Conservation (phyloP, 2,888 invertebrate species). For the Torymus texanus region DNA sequence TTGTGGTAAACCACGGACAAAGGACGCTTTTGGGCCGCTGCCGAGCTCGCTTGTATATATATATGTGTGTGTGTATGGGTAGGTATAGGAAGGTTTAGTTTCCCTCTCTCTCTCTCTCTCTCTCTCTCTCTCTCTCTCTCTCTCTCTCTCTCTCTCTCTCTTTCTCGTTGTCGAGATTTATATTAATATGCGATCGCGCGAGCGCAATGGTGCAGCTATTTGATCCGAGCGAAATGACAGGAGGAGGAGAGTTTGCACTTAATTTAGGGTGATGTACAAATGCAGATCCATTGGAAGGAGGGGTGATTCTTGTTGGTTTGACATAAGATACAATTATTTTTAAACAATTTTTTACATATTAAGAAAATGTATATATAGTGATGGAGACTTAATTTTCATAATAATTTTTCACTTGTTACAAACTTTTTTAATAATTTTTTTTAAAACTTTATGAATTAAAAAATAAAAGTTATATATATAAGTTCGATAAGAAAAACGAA, state of each 20-base stretch:
- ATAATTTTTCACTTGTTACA: too few relatives aligned
- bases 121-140: slow-evolving; percentile 4
- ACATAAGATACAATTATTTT: too few relatives aligned
- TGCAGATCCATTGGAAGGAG: too few relatives aligned
- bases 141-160: neutral
- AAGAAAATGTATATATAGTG: too few relatives aligned
- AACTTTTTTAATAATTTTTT: too few relatives aligned
- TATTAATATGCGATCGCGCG: slow-evolving; percentile 35
- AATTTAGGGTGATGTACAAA: slow-evolving; percentile 4
- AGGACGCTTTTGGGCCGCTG: slow-evolving; percentile 45
- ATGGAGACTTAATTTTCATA: too few relatives aligned
- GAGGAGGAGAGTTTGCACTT: neutral
- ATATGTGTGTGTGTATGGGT: neutral
- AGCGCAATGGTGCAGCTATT: neutral
- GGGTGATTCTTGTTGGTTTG: too few relatives aligned
- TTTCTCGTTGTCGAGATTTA: slow-evolving; percentile 36
- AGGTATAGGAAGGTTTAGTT: neutral
- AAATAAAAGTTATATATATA: too few relatives aligned
- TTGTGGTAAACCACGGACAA: slow-evolving; percentile 74
- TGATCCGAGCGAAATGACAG: slow-evolving; percentile 14
- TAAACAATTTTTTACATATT: too few relatives aligned
- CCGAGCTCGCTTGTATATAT: slow-evolving; percentile 5
- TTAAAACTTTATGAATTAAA: too few relatives aligned
- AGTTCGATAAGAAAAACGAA: too few relatives aligned
- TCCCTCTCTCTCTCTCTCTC: neutral